phyloP scores from a whole-genome alignment of 2,797 vertebrate species.

The Pagetopsis macropterus region DNA sequence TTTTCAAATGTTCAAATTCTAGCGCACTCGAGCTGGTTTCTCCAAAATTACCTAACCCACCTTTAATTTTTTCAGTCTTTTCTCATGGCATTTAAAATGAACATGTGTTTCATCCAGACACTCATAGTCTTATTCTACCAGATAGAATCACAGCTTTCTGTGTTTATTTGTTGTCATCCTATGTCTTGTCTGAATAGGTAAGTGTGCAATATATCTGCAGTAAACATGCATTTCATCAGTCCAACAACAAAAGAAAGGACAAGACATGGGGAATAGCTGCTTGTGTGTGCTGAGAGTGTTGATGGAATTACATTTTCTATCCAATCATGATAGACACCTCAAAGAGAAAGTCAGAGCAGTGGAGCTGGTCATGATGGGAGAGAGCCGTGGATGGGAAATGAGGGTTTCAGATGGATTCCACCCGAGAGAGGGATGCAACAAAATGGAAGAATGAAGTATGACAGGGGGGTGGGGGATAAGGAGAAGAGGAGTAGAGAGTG shows the following conservation, averaged over 20 bases:
- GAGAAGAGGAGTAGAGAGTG: conserved; percentile 24
- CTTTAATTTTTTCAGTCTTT: neutral
- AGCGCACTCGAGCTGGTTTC: too few relatives aligned
- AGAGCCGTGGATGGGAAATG: conserved; percentile 40
- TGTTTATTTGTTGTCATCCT: conserved; percentile 14
- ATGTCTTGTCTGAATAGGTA: neutral
- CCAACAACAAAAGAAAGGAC: conserved; percentile 4
- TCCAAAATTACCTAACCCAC: too few relatives aligned
- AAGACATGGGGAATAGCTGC: conserved; percentile 11
- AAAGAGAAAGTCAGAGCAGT: conserved; percentile 26
- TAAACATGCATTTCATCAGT: conserved; percentile 14
- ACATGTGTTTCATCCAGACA: conserved; percentile 40
- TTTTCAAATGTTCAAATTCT: too few relatives aligned
- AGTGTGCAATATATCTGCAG: neutral
- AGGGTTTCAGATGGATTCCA: conserved; percentile 42
- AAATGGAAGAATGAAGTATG: conserved; percentile 42
- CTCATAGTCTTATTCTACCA: neutral
- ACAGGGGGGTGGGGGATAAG: conserved; percentile 15
- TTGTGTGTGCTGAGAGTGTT: conserved; percentile 11
- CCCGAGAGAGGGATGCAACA: conserved; percentile 40
- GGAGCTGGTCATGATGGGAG: conserved; percentile 28
- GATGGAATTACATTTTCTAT: conserved; percentile 50
- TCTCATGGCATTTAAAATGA: conserved; percentile 1
- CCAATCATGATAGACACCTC: conserved; percentile 27
- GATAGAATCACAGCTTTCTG: conserved; percentile 19